A percentile compares a stretch with the other conserved stretches of the same genome.
Conservation (phyloP, 2,113 vertebrate species). For the Syrmaticus mikado region DNA sequence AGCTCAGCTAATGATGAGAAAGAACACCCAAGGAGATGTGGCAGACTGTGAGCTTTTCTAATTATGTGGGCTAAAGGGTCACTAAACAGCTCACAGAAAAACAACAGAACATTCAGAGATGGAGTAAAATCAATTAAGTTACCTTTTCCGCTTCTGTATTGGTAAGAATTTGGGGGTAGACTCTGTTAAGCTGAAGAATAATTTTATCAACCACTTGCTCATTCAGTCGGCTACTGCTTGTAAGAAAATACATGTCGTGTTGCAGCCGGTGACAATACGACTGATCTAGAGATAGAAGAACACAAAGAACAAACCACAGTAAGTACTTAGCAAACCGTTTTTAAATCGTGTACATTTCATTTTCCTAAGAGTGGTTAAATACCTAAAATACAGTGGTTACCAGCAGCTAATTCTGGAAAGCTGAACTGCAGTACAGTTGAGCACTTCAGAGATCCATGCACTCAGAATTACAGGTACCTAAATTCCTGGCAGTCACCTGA, state of each 20-base stretch:
- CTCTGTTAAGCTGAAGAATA: slow-evolving; percentile 94
- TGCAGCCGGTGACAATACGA: slow-evolving; percentile 87
- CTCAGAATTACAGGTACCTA: background rate
- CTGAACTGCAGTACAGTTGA: background rate
- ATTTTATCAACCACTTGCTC: slow-evolving; percentile 93
- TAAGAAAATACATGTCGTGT: slow-evolving; percentile 88
- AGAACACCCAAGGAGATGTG: background rate
- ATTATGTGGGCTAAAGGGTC: background rate
- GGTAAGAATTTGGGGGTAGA: slow-evolving; percentile 94
- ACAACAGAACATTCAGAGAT: background rate
- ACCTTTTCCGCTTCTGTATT: slow-evolving; percentile 95
- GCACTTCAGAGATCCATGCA: background rate
- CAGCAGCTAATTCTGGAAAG: background rate
- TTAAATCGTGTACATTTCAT: background rate
- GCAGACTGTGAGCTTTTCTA: background rate
- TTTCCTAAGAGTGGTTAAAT: background rate
- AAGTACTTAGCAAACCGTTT: background rate
- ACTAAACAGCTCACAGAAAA: background rate
- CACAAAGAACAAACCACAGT: background rate
- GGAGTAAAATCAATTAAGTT: background rate
- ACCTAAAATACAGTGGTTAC: background rate
- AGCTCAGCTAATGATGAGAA: background rate
- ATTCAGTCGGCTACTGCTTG: slow-evolving; percentile 81
- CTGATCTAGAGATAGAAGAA: slow-evolving; percentile 68
- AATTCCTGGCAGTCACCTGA: background rate